Base-by-base conservation (phyloP, 2,113 vertebrate species). In the Pterocles orientalis region DNA sequence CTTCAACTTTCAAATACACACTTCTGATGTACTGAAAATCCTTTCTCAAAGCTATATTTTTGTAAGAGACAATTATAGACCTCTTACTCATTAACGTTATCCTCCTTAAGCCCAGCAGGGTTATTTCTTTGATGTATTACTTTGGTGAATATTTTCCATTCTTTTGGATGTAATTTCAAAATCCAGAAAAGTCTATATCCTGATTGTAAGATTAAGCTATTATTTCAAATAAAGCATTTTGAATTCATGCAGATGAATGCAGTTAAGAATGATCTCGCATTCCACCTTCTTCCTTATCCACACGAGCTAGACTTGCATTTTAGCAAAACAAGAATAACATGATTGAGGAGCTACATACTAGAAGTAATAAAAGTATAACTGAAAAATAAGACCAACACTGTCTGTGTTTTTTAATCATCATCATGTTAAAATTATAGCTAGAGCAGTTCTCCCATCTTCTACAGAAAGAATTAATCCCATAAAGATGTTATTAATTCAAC, bases 91-190 rank as follows among this genome's bases (percentile, higher is more conserved):
- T 94, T 90, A 95, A 86, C 53, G 86, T 73, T 84, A 82, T 50
- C 39, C 57, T 95, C 8, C 77, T 82, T 82, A 89, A 79, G 45
- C 81, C 33, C 79, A 84, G 81, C 47, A 94, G 81, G 34, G 69
- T 76, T 91, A 82, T 68, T 89, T 94, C 83, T 95, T 95, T 95
- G 69, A 85, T 96, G 73, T 89, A 29, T 68, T 26, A 61, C 69
- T 94, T 90, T 56, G 33, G 65, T 78, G 39, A 19, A 12, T 73
- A 61, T 87, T 82, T 91, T 86, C 65, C 39, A 64, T 79, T 91
- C 48, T 94, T 83, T 79, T 45, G 64, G 41, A 56, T 12, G 51
- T 28, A 28, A 71, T 75, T 92, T 91, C 20, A 70, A 83, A 88
- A 86, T 6, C 50, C 60, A 39, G 48, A 54, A 81, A 66, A 81